Evolutionary conservation across 92 coral and sea anemone species (phyloP), one percentile per base, ranked within the genome.

Genomic region (Phymanthus crucifer): DNA sequence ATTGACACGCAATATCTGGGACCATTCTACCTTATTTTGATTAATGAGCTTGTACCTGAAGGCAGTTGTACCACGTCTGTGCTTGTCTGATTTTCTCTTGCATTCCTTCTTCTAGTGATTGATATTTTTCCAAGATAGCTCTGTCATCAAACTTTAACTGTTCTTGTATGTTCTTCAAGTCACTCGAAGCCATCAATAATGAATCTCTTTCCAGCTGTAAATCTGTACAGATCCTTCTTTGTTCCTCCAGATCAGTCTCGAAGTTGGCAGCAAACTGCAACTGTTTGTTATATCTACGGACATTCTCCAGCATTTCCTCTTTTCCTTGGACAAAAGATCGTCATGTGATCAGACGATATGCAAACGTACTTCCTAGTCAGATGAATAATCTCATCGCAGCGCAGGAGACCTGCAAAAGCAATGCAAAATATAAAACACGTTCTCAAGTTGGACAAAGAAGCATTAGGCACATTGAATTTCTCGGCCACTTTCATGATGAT

Each of bases 71-170:
- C 99, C 98, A 95, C 4, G 86, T 89, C 45, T 89, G 90, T 34
- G 92, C 90, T 88, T 95, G 99, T 38, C 96, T 83, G 40, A 91
- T 77, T 72, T 89, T 95, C 73, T 93, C 98, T 65, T 93, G 91
- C 76, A 90, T 79, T 81, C 91, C 97, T 70, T 93, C 94, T 54
- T 89, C 90, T 11, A 95, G 73, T 48, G 77, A 66, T 32, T 87
- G 94, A 43, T 89, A 74, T 70, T 81, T 89, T 78, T 95, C 89
- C 74, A 75, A 78, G 32, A 91, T 68, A 21, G 84, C 87, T 57
- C 91, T 91, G 70, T 87, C 80, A 74, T 95, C 96, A 82, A 93
- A 93, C 48, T 84, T 78, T 37, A 87, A 76, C 66, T 92, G 89
- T 79, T 91, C 91, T 69, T 93, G 93, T 19, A 83, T 87, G 83